Evolutionary conservation across 2,888 invertebrate species (phyloP).

Genomic region (Rhamphomyia laevipes): DNA sequence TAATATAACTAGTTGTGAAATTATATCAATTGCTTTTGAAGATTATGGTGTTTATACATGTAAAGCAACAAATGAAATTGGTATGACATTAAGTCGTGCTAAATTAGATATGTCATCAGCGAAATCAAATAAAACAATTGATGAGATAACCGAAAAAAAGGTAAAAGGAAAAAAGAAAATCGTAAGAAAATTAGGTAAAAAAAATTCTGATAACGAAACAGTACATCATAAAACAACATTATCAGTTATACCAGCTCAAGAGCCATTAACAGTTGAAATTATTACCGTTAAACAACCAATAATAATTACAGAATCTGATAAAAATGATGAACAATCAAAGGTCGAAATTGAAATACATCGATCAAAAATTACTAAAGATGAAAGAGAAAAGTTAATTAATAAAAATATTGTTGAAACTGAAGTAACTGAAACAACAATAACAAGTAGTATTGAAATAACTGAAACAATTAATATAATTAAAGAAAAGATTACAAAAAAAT

Average conservation of each 20-base stretch:
- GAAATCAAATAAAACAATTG: slow-evolving; percentile 38
- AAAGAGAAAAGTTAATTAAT: slow-evolving; percentile 8
- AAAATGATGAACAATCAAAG: slow-evolving; percentile 37
- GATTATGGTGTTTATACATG: slow-evolving; percentile 70
- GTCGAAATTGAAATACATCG: slow-evolving; percentile 17
- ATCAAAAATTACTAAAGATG: slow-evolving; percentile 6
- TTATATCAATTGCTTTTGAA: slow-evolving; percentile 49
- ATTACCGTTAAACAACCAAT: slow-evolving; percentile 25
- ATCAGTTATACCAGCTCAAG: slow-evolving; percentile 23
- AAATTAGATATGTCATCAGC: slow-evolving; percentile 56
- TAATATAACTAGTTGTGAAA: slow-evolving; percentile 56
- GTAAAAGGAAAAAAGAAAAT: slow-evolving; percentile 22
- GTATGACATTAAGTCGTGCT: slow-evolving; percentile 66
- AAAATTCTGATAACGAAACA: slow-evolving; percentile 23
- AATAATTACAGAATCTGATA: slow-evolving; percentile 39
- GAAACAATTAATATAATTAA: slow-evolving; percentile 41
- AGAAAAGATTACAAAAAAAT: slow-evolving; percentile 31
- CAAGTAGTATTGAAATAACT: slow-evolving; percentile 33
- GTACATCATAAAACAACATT: slow-evolving; percentile 25
- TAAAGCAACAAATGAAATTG: slow-evolving; percentile 76
- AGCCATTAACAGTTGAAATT: slow-evolving; percentile 26
- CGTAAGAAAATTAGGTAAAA: not conserved
- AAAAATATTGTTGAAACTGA: slow-evolving; percentile 20
- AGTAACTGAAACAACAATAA: slow-evolving; percentile 24
- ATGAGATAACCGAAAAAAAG: slow-evolving; percentile 35